A percentile compares a stretch with the other conserved stretches of the same genome.
Evolutionary conservation across 2,113 vertebrate species (phyloP).

Genomic region (Apaloderma vittatum): DNA sequence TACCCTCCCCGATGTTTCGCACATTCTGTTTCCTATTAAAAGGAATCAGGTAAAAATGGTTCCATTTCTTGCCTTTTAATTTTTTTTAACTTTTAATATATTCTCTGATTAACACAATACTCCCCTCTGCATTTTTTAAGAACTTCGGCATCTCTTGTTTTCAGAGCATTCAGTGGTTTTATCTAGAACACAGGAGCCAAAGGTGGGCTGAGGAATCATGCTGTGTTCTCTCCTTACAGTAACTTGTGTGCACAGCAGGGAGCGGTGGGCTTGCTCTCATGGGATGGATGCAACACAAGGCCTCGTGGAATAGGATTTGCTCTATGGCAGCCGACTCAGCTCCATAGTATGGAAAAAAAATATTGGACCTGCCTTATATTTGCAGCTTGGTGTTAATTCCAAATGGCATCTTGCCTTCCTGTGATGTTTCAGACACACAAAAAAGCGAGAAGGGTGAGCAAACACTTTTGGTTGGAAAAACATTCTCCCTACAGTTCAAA

Average conservation of each 20-base stretch:
- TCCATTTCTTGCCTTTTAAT: background rate
- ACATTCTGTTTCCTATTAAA: background rate
- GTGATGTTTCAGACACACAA: background rate
- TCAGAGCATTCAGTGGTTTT: background rate
- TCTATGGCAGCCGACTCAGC: background rate
- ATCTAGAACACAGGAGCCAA: background rate
- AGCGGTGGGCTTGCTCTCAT: background rate
- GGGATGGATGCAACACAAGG: background rate
- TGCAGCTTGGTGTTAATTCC: background rate
- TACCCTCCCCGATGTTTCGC: background rate
- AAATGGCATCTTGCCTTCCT: background rate
- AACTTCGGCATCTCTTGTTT: background rate
- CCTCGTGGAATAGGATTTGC: background rate
- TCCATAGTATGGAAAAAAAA: background rate
- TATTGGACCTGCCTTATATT: background rate
- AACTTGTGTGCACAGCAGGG: fast-evolving
- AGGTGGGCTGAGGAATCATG: background rate
- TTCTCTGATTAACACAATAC: background rate
- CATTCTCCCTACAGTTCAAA: background rate
- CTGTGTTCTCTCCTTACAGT: fast-evolving
- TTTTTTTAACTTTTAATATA: background rate
- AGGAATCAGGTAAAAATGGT: background rate
- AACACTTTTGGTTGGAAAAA: background rate
- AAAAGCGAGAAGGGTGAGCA: fast-evolving
- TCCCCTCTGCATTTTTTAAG: background rate